Conservation (phyloP, 2,888 invertebrate genomes). For the Cephus rjabovi region DNA sequence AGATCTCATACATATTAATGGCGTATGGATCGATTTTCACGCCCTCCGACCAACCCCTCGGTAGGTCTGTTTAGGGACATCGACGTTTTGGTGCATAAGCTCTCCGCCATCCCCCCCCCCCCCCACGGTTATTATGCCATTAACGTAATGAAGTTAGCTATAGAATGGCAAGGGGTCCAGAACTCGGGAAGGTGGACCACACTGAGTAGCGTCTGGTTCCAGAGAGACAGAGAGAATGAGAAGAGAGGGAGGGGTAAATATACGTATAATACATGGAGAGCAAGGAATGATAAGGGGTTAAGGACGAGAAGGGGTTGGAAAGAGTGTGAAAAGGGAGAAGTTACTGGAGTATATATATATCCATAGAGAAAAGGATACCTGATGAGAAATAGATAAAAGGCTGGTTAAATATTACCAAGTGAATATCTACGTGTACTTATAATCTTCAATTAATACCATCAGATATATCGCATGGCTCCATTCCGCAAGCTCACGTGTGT, state of each 20-base stretch:
- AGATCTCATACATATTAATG: constrained; percentile 65
- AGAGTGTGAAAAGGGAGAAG: constrained; percentile 7
- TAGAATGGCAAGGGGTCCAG: constrained; percentile 33
- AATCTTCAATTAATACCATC: constrained; percentile 36
- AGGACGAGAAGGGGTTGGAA: constrained; percentile 4
- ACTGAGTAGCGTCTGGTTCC: background rate
- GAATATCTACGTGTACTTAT: constrained; percentile 25
- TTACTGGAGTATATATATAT: background rate
- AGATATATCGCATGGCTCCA: background rate
- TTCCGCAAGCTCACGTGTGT: background rate
- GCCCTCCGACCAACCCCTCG: constrained; percentile 17
- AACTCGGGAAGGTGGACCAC: constrained; percentile 4
- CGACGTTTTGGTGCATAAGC: constrained; percentile 53
- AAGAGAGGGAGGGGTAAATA: background rate
- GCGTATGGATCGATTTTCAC: constrained; percentile 54
- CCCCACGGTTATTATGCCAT: constrained; percentile 63
- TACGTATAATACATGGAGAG: constrained; percentile 21
- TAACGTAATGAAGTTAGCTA: constrained; percentile 63
- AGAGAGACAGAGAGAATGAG: constrained; percentile 8
- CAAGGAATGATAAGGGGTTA: constrained; percentile 14
- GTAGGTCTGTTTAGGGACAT: constrained; percentile 51
- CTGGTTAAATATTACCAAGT: constrained; percentile 28
- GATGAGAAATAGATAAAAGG: constrained; percentile 31
- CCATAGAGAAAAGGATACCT: background rate
- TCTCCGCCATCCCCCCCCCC: constrained; percentile 43